These are phyloP conservation scores for Lepus europaeus DNA, from an alignment of 2,113 vertebrate genomes.

Conservation along the genomic window DNA sequence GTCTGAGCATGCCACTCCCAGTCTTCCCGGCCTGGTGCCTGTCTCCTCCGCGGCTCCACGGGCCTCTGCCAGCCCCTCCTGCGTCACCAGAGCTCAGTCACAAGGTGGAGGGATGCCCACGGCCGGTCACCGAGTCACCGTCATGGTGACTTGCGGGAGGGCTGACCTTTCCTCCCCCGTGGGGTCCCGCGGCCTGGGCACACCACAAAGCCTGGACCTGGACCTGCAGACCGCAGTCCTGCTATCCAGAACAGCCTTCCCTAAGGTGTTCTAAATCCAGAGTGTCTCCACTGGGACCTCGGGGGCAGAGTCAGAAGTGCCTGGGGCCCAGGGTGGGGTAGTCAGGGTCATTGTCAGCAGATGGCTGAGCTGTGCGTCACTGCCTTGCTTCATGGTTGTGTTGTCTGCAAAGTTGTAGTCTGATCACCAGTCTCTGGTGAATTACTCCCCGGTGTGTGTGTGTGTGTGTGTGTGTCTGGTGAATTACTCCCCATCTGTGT, in stretches of 20 bases:
- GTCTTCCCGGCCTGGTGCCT: fast-evolving
- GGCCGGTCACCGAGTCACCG: fast-evolving
- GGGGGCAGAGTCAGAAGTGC: constrained; percentile 69
- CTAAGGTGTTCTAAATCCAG: constrained; percentile 60
- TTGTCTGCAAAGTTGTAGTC: background rate
- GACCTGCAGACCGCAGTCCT: background rate
- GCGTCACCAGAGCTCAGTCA: background rate
- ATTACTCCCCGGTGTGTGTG: background rate
- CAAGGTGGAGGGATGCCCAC: background rate
- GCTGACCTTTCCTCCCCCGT: background rate
- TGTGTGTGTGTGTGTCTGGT: background rate
- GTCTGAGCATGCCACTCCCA: fast-evolving
- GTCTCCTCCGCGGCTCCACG: background rate
- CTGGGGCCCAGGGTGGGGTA: background rate
- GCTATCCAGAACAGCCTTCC: background rate
- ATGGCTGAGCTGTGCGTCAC: constrained; percentile 56
- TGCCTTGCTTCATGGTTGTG: background rate
- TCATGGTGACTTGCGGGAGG: fast-evolving
- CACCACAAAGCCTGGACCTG: background rate
- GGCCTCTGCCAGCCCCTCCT: background rate
- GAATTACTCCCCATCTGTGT: background rate
- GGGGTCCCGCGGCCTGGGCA: background rate
- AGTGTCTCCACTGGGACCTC: background rate
- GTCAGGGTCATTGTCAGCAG: constrained; percentile 50
- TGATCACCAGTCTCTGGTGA: background rate